Percentiles rank a stretch among this genome's conserved stretches.
Evolutionary conservation across 2,888 invertebrate genomes (phyloP).

Genomic region (Pseudolycoriella hygida): DNA sequence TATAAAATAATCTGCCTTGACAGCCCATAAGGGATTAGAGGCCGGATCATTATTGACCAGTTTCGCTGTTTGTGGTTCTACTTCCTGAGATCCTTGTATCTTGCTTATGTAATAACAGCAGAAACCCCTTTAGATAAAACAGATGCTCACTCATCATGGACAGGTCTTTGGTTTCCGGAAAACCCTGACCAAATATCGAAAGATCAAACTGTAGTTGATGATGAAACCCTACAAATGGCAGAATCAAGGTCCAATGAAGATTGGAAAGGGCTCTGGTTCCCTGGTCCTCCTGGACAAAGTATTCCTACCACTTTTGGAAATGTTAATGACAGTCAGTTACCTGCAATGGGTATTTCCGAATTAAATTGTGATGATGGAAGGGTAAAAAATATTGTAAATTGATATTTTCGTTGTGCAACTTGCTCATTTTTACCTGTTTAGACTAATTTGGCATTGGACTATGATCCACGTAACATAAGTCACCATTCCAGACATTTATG

Average conservation of each 20-base stretch:
- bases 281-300: no score
- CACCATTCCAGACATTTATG: conserved; percentile 36
- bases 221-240: no score
- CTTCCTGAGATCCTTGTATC: no score
- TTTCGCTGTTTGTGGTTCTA: no score
- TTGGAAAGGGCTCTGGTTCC: no score
- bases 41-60: no score
- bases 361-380: conserved; percentile 1
- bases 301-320: no score
- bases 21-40: no score
- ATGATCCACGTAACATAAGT: conserved; percentile 17
- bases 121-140: not conserved
- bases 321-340: no score
- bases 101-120: not conserved
- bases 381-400: not conserved
- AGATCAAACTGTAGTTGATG: not conserved
- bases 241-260: no score
- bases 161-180: conserved; percentile 3
- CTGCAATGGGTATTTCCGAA: conserved; percentile 1
- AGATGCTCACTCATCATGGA: not conserved
- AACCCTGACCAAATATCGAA: not conserved
- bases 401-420: no score
- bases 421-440: conserved; percentile 8
- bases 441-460: conserved; percentile 16
- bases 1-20: no score